Evolutionary conservation across 2,888 invertebrate genomes (phyloP).

Genomic region (Notodonta dromedarius): DNA sequence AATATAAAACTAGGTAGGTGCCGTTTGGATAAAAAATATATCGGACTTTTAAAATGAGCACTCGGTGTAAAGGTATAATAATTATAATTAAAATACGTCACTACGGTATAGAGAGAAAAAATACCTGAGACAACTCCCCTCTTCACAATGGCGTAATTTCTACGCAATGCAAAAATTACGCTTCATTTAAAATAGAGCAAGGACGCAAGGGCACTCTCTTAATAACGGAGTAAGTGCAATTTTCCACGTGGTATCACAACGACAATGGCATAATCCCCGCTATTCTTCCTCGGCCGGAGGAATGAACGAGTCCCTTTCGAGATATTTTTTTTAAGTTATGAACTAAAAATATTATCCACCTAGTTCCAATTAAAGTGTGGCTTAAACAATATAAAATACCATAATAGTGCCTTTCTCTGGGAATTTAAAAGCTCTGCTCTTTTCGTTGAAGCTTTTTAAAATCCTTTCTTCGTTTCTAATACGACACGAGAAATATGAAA

Average conservation of each 20-base stretch:
- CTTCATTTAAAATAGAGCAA: constrained; percentile 9
- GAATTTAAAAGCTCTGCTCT: too few species aligned
- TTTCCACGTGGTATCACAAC: constrained; percentile 29
- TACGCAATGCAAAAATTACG: background rate
- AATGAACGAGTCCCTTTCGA: background rate
- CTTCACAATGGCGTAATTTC: background rate
- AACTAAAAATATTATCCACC: background rate
- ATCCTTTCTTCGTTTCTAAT: too few species aligned
- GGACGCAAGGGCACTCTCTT: constrained; percentile 16
- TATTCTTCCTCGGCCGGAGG: background rate
- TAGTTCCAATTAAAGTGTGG: too few species aligned
- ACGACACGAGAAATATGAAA: too few species aligned
- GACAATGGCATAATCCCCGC: constrained; percentile 29
- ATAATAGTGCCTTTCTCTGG: too few species aligned
- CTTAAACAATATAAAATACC: too few species aligned
- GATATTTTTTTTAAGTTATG: background rate
- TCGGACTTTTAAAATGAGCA: too few species aligned
- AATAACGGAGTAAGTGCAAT: constrained; percentile 29
- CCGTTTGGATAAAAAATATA: too few species aligned
- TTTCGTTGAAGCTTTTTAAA: too few species aligned
- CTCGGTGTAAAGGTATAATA: too few species aligned
- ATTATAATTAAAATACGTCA: background rate
- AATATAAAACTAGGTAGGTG: too few species aligned
- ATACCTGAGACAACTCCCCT: background rate
- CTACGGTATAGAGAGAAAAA: background rate